Evolutionary conservation across 2,113 vertebrate species (phyloP).

Genomic region (Zonotrichia leucophrys): DNA sequence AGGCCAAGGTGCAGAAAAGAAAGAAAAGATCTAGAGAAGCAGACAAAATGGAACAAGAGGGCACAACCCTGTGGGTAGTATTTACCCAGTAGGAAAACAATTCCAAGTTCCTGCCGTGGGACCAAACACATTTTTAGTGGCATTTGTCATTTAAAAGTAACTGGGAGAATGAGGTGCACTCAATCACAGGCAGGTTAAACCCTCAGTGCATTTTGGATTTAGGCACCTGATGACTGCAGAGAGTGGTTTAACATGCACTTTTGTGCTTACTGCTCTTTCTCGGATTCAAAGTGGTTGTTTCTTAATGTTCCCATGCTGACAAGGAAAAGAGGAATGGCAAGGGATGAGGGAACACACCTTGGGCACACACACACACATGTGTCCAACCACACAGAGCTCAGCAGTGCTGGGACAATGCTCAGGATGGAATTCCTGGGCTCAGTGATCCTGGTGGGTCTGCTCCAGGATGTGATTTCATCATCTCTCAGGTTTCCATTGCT

Average conservation of each 20-base stretch:
- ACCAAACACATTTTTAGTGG: background rate
- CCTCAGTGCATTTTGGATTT: background rate
- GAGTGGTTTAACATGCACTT: background rate
- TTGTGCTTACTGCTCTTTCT: background rate
- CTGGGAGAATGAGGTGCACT: background rate
- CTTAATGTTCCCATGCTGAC: background rate
- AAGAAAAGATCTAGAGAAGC: background rate
- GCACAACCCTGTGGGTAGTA: background rate
- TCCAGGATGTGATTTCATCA: background rate
- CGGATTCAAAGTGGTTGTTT: background rate
- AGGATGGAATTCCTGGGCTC: background rate
- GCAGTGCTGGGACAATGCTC: background rate
- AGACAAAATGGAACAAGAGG: background rate
- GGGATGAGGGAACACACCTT: background rate
- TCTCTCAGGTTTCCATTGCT: background rate
- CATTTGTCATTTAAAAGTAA: background rate
- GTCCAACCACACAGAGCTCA: background rate
- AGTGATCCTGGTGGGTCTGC: background rate
- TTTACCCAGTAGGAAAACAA: background rate
- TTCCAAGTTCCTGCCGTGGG: background rate
- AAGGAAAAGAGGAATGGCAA: background rate
- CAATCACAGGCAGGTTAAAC: background rate
- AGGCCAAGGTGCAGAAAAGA: background rate
- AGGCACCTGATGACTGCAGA: background rate
- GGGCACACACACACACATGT: too few species aligned